Conservation (phyloP, 1,140 invertebrate species). For the Drosophila cardini region DNA sequence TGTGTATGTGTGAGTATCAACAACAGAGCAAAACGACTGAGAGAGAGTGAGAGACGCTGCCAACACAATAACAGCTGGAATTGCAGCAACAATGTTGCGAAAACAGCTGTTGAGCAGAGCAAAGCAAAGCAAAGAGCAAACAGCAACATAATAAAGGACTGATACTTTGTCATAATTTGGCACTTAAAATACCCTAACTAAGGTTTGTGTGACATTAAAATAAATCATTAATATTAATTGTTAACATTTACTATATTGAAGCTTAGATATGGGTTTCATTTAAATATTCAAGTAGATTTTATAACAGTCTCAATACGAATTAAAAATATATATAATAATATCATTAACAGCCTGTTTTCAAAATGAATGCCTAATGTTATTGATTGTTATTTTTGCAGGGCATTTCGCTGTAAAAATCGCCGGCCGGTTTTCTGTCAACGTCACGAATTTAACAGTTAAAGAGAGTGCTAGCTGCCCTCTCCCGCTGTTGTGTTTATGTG, state of each 20-base stretch:
- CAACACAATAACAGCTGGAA: conserved; percentile 65
- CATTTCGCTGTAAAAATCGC: conserved; percentile 44
- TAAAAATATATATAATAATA: too few species aligned
- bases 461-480: conserved; percentile 38
- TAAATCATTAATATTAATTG: not conserved
- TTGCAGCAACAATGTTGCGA: conserved; percentile 72
- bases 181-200: conserved; percentile 7
- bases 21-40: conserved; percentile 42
- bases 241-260: too few species aligned
- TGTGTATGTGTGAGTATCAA: conserved; percentile 47
- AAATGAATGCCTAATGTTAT: conserved; percentile 5
- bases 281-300: too few species aligned
- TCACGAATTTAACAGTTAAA: conserved; percentile 78
- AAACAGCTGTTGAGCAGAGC: conserved; percentile 69
- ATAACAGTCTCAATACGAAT: too few species aligned
- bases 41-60: conserved; percentile 6
- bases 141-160: conserved; percentile 23
- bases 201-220: not conserved
- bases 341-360: not conserved
- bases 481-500: not conserved
- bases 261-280: too few species aligned
- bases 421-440: conserved; percentile 73
- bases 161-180: not conserved
- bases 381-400: conserved; percentile 14
- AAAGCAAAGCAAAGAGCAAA: conserved; percentile 11